Evolutionary conservation across 2,888 invertebrate genomes (phyloP), one percentile per base, ranked within the genome.

Genomic region (Ecliptopera silaceata): DNA sequence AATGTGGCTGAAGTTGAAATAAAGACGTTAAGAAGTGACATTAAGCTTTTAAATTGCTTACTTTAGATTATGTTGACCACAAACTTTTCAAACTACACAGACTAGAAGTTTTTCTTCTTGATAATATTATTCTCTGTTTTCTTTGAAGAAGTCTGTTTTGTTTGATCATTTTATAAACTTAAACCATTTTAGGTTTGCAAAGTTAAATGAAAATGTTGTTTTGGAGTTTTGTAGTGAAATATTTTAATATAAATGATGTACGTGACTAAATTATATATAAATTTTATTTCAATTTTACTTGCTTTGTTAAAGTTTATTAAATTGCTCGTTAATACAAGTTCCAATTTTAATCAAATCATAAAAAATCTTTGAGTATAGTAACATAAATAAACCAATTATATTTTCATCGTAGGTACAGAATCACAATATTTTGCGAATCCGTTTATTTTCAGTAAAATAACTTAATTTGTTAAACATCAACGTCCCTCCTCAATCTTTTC

Each of bases 1-100:
- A 72, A 84, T 80, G 84, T 86, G 83, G 82, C 75, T 75, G 69
- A 82, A 87, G 80, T 86, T 87, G 69, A 80, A 79, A 77, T 82
- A 77, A 79, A 74, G 72, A 76, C 72, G 76, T 86, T 82, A 80
- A 75, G 78, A 77, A 77, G 44, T 42, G 56, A 50, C 54, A 54
- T 55, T 54, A 41, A 42, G 59, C 47, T 50, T 47, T 31, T 12
- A 22, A 43, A 55, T 54, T 45, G 50, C 54, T 54, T 54, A 54
- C 53, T 56, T 59, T 31, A 62, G 62, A 64, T 58, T 62, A 56
- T 56, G 54, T 62, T 56, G 53, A 52, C 54, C 54, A 43, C 31
- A 44, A 48, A 45, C 54, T 58, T 56, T 39, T 39, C 43, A 50
- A 47, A 53, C 42, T 41, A 38, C 12, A 10, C 41, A 38, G 22